Evolutionary conservation across 2,888 invertebrate genomes (phyloP).

Genomic region (Yponomeuta evonymella): DNA sequence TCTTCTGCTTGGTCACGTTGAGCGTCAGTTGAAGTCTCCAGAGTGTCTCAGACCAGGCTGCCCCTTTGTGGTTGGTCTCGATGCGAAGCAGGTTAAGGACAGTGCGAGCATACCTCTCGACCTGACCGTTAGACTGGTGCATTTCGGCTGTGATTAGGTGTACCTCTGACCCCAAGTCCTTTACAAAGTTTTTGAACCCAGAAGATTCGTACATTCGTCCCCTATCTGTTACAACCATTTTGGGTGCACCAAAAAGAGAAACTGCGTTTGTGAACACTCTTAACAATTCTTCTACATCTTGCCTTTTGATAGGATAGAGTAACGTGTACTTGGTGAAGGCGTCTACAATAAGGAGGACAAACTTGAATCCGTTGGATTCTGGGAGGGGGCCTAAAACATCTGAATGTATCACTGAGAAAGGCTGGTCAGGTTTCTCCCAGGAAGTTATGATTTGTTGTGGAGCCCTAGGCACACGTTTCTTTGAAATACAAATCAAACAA

Average conservation of each 20-base stretch:
- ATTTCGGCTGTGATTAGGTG: conserved; percentile 14
- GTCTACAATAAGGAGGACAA: conserved; percentile 15
- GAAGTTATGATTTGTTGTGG: conserved; percentile 21
- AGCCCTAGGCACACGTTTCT: conserved; percentile 12
- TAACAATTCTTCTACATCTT: conserved; percentile 14
- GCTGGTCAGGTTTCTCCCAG: conserved; percentile 25
- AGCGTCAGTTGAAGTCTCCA: conserved; percentile 14
- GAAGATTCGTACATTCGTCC: conserved; percentile 16
- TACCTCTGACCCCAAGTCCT: background rate
- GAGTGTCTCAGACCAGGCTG: conserved; percentile 4
- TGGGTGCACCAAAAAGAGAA: conserved; percentile 15
- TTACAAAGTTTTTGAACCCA: conserved; percentile 2
- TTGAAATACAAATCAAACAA: conserved; percentile 12
- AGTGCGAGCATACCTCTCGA: conserved; percentile 14
- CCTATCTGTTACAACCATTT: conserved; percentile 12
- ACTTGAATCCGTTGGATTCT: conserved; percentile 9
- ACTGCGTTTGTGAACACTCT: conserved; percentile 6
- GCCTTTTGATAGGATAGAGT: conserved; percentile 10
- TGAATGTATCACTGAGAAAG: conserved; percentile 25
- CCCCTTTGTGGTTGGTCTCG: conserved; percentile 9
- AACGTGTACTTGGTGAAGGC: conserved; percentile 14
- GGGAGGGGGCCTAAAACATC: conserved; percentile 15
- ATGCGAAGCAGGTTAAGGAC: conserved; percentile 15
- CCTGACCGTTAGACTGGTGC: conserved; percentile 16
- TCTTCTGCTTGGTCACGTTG: conserved; percentile 12